Base-by-base conservation (phyloP, 2,888 invertebrate species). In the Ligdia adustata region DNA sequence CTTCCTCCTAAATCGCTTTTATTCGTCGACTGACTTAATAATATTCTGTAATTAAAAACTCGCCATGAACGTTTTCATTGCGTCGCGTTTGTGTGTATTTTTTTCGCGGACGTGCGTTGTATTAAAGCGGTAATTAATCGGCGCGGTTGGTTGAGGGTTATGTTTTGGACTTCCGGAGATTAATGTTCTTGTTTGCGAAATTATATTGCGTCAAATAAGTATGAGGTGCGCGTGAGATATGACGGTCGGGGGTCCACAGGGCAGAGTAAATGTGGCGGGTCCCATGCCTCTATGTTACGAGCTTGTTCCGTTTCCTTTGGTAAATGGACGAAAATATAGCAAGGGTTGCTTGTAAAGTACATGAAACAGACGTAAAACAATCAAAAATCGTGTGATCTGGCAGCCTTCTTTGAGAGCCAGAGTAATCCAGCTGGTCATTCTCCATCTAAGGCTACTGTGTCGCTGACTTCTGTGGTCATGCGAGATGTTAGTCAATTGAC, bases 11-110 rank as follows among this genome's bases (percentile, higher is more conserved):
- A 82, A 85, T 81, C 77, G 82, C 78, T 81, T 82, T 82, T 74
- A 82, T 83, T 79, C 75, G 79, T 69, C 78, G 72, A 69, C 70
- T 73, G 80, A 82, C 82, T 85, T 84, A 82, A 86, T 86, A 82
- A 77, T 85, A 84, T 82, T 81, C 76, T 81, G 85, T 86, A 86
- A 87, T 87, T 87, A 86, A 87, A 87, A 82, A 75, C 75, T 76
- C 76, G 69, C 72, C 69, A 69, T 55, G 68, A 73, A 75, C 72
- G 67, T 79, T 81, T 82, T 76, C 75, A 79, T 73, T 73, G 72
- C 72, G 55, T 53, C 11, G 66, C 66, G 70, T 72, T 22, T 71
- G 64, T 69, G 68, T 72, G 71, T 71, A 73, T 78, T 79, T 79
- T 69, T 66, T 64, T 46, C 64, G 47, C 53, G 45, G 50, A 65